Evolutionary conservation across 1,140 invertebrate species (phyloP).

Genomic region (Laodelphax striatellus): DNA sequence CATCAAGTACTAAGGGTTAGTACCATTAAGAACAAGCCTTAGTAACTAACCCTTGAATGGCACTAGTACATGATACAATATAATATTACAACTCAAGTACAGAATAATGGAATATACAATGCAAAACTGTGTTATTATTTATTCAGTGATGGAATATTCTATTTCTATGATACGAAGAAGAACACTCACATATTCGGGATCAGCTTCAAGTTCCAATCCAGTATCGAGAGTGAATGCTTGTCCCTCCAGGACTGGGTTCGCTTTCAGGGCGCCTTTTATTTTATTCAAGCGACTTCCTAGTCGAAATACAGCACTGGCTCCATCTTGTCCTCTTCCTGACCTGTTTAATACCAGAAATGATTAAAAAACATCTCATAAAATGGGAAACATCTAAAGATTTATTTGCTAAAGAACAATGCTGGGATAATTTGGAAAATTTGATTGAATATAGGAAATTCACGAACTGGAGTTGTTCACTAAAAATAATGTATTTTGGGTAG

Average conservation of each 20-base stretch:
- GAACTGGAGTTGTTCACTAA: too few relatives aligned
- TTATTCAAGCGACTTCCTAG: constrained; percentile 34
- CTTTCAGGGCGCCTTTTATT: constrained; percentile 34
- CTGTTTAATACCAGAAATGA: not conserved
- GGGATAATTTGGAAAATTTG: too few relatives aligned
- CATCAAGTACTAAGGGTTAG: too few relatives aligned
- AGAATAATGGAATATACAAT: too few relatives aligned
- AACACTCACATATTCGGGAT: constrained; percentile 25
- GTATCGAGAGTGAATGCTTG: constrained; percentile 23
- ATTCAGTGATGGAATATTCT: not conserved
- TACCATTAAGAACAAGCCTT: too few relatives aligned
- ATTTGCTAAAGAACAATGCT: not conserved
- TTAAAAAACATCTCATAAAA: not conserved
- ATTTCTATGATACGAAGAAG: not conserved
- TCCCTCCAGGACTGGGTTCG: constrained; percentile 33
- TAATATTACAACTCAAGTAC: too few relatives aligned
- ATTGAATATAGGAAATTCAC: too few relatives aligned
- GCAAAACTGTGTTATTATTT: too few relatives aligned
- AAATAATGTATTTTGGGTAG: too few relatives aligned
- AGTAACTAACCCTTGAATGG: too few relatives aligned
- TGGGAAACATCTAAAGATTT: too few relatives aligned
- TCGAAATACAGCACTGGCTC: constrained; percentile 29
- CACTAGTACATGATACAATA: too few relatives aligned
- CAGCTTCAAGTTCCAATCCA: constrained; percentile 14
- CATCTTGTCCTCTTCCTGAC: constrained; percentile 21